Percentiles rank a stretch among this genome's conserved stretches.
Evolutionary conservation across 2,797 vertebrate genomes (phyloP).

Genomic region (Rallus crepitans): DNA sequence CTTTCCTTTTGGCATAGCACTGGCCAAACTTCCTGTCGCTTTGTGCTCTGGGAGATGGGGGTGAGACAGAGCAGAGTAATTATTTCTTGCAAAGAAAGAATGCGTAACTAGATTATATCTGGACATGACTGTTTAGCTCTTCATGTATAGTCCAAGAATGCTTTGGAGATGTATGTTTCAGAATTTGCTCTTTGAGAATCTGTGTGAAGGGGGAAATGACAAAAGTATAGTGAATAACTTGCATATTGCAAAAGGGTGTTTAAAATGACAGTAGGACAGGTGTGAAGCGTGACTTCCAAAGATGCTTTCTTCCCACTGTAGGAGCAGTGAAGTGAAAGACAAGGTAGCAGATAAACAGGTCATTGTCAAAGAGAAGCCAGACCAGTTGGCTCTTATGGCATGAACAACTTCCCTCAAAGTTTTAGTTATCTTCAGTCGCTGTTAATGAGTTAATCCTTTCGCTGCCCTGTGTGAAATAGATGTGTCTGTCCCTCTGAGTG

Average conservation of each 20-base stretch:
- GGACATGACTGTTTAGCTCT: background rate
- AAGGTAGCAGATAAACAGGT: background rate
- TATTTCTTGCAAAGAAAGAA: constrained; percentile 14
- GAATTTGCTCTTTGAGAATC: background rate
- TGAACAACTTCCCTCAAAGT: background rate
- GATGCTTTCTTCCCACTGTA: background rate
- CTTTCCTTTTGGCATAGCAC: background rate
- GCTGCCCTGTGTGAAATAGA: background rate
- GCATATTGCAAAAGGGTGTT: background rate
- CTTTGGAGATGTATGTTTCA: background rate
- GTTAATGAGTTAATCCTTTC: background rate
- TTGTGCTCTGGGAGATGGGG: background rate
- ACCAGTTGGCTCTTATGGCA: background rate
- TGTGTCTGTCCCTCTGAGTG: background rate
- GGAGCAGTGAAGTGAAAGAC: background rate
- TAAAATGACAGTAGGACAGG: background rate
- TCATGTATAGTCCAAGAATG: background rate
- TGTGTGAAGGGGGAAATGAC: background rate
- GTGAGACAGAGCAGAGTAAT: background rate
- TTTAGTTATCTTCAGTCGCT: background rate
- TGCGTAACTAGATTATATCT: background rate
- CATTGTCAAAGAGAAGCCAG: background rate
- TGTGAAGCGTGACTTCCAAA: background rate
- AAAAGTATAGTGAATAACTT: background rate
- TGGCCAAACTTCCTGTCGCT: background rate